phyloP scores from a whole-genome alignment of 2,888 invertebrate species.

The Corythucha ciliata region DNA sequence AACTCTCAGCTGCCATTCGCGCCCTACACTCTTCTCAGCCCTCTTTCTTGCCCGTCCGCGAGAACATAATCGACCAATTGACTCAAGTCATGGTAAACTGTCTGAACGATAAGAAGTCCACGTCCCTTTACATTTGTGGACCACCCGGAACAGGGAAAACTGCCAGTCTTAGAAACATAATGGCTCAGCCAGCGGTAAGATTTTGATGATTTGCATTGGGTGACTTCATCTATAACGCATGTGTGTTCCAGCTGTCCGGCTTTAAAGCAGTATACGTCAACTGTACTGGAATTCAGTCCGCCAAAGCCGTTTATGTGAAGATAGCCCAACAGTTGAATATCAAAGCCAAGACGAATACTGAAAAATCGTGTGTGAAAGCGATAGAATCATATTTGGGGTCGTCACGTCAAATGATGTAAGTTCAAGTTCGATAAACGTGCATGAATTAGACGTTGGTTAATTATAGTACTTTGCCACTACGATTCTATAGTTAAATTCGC shows the following conservation, averaged over 20 bases:
- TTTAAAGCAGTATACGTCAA: conserved; percentile 61
- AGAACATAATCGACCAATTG: conserved; percentile 62
- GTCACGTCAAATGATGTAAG: conserved; percentile 64
- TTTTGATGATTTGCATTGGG: too few species aligned
- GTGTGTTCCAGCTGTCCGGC: background rate
- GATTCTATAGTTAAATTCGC: too few species aligned
- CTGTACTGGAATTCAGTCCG: conserved; percentile 81
- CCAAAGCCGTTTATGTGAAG: conserved; percentile 66
- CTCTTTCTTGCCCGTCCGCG: conserved; percentile 58
- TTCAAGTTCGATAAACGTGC: conserved; percentile 25
- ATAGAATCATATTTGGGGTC: conserved; percentile 61
- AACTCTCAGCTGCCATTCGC: conserved; percentile 25
- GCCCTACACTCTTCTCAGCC: conserved; percentile 33
- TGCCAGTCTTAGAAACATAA: conserved; percentile 67
- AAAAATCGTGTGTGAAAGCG: conserved; percentile 54
- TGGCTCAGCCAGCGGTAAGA: conserved; percentile 55
- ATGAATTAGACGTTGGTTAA: background rate
- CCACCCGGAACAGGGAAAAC: conserved; percentile 98
- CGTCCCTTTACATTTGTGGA: conserved; percentile 87
- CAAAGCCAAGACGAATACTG: conserved; percentile 48
- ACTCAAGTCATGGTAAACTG: conserved; percentile 58
- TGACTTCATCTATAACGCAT: background rate
- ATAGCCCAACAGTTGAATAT: conserved; percentile 64
- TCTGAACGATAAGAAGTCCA: conserved; percentile 55
- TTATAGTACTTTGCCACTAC: conserved; percentile 3